phyloP scores from a whole-genome alignment of 2,797 vertebrate genomes.

The Cyclura pinguis region DNA sequence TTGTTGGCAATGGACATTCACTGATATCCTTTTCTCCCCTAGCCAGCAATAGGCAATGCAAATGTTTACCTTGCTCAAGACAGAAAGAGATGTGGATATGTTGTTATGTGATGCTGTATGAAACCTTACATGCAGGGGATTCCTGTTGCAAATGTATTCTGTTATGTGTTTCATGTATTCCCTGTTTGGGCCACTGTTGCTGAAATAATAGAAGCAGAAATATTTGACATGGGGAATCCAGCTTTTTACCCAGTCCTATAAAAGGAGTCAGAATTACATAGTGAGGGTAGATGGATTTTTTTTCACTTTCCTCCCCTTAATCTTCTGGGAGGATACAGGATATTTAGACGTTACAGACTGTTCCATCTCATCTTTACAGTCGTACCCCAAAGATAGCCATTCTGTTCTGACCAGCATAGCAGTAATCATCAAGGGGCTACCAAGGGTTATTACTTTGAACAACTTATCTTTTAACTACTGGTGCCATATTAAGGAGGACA shows the following conservation, averaged over 20 bases:
- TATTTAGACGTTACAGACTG: not conserved
- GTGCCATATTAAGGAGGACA: constrained; percentile 50
- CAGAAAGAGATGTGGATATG: not conserved
- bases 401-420: constrained; percentile 40
- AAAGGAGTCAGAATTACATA: not conserved
- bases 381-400: constrained; percentile 42
- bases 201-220: not conserved
- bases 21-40: not conserved
- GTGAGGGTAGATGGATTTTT: not conserved
- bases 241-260: not conserved
- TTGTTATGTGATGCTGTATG: not conserved
- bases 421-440: not conserved
- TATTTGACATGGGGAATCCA: not conserved
- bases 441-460: constrained; percentile 7
- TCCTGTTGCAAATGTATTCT: not conserved
- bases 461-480: constrained; percentile 40
- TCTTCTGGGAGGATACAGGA: not conserved
- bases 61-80: not conserved
- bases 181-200: constrained; percentile 11
- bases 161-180: not conserved
- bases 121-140: not conserved
- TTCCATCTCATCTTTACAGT: constrained; percentile 20
- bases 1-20: not conserved
- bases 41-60: not conserved
- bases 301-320: not conserved